Conservation (phyloP, 2,113 vertebrate species). For the Promerops cafer region DNA sequence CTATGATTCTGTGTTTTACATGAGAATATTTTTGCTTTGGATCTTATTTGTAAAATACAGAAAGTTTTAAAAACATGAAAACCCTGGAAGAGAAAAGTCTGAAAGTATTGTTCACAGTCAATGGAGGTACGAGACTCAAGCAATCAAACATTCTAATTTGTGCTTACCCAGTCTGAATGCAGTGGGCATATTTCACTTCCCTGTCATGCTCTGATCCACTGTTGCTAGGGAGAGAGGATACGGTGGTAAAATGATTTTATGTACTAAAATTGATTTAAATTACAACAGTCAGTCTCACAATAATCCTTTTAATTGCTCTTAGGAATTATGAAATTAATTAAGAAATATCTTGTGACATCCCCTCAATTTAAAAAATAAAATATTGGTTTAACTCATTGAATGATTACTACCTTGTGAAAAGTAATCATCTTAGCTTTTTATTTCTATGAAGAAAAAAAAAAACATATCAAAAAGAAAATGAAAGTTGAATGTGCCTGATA, state of each 20-base stretch:
- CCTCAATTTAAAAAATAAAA: conserved; percentile 61
- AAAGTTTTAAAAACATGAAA: background rate
- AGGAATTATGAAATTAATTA: conserved; percentile 62
- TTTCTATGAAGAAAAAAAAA: background rate
- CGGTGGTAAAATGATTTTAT: background rate
- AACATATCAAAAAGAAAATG: background rate
- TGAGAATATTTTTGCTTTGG: background rate
- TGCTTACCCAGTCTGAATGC: background rate
- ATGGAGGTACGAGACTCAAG: background rate
- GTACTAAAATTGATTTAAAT: conserved; percentile 59
- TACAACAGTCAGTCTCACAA: conserved; percentile 18
- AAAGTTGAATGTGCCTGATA: background rate
- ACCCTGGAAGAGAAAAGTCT: background rate
- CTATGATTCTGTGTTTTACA: background rate
- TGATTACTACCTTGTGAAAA: background rate
- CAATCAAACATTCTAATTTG: background rate
- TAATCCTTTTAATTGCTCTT: conserved; percentile 56
- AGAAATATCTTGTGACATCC: conserved; percentile 22
- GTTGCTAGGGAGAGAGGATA: conserved; percentile 2
- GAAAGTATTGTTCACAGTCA: background rate
- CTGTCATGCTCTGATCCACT: background rate
- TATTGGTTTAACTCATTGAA: conserved; percentile 46
- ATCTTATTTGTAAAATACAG: background rate
- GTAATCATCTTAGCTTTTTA: background rate
- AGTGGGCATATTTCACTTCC: conserved; percentile 6